phyloP scores from a whole-genome alignment of 2,113 vertebrate species.

The Chloebia gouldiae region DNA sequence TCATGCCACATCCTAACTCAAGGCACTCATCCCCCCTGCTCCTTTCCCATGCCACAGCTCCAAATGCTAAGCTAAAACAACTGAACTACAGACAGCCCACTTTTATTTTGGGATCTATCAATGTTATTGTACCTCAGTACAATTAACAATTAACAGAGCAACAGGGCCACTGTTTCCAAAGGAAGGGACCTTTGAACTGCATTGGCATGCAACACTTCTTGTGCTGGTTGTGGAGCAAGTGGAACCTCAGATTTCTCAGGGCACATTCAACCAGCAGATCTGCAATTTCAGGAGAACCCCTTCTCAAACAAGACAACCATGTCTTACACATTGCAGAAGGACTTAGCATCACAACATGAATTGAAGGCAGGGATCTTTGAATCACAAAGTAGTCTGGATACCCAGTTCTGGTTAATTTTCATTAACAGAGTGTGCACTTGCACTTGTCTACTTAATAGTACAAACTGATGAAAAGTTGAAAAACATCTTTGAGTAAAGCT shows the following conservation, averaged over 20 bases:
- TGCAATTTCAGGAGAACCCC: neutral
- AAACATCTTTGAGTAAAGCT: neutral
- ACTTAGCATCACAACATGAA: neutral
- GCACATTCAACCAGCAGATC: neutral
- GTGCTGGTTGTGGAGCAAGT: neutral
- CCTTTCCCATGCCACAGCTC: rapidly evolving
- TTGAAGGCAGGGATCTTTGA: neutral
- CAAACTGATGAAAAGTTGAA: neutral
- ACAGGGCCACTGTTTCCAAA: neutral
- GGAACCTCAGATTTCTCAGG: neutral
- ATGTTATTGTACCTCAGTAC: neutral
- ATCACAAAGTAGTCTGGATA: neutral
- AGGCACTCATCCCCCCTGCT: neutral
- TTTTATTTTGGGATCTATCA: neutral
- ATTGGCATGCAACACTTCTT: rapidly evolving
- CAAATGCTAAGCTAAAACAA: neutral
- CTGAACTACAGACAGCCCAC: rapidly evolving
- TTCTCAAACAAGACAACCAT: neutral
- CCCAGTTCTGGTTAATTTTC: neutral
- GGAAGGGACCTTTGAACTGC: neutral
- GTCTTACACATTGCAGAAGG: neutral
- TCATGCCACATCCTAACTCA: neutral
- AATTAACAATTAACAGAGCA: neutral
- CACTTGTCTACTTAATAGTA: neutral
- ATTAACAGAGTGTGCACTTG: neutral